These are phyloP conservation scores for Trichoplusia ni DNA, from an alignment of 1,140 invertebrate genomes.

Conservation along the genomic window DNA sequence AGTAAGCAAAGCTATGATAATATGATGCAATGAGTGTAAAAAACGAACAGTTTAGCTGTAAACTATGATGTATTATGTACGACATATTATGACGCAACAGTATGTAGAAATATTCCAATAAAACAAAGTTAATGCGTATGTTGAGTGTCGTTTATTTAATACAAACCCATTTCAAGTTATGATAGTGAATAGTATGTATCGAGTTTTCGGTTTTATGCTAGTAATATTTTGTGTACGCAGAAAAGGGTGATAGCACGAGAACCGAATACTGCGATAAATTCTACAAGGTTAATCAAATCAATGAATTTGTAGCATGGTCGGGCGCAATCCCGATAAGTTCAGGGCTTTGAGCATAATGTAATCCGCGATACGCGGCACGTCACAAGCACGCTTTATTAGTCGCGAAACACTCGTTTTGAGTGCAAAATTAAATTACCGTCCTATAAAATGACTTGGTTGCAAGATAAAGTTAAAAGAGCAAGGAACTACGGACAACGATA, in stretches of 20 bases:
- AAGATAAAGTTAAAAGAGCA: no score
- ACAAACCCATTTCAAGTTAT: no score
- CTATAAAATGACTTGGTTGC: no score
- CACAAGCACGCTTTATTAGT: slow-evolving; percentile 45
- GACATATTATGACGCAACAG: no score
- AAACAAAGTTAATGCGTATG: no score
- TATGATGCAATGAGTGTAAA: not conserved
- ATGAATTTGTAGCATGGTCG: slow-evolving; percentile 1
- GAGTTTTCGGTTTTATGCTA: not conserved
- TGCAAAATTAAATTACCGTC: slow-evolving; percentile 39
- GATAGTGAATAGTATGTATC: not conserved
- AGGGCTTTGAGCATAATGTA: slow-evolving; percentile 5
- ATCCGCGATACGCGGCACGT: slow-evolving; percentile 29
- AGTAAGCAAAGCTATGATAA: not conserved
- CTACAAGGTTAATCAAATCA: slow-evolving; percentile 18
- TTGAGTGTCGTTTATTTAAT: no score
- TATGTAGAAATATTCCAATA: no score
- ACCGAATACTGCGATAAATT: not conserved
- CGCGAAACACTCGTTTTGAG: slow-evolving; percentile 32
- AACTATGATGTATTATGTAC: not conserved
- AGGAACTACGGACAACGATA: no score
- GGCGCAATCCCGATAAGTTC: slow-evolving; percentile 5
- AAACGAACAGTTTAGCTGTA: no score
- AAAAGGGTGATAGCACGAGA: not conserved
- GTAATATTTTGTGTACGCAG: not conserved